Conservation (phyloP, 2,113 vertebrate genomes). For the Peucedramus taeniatus region DNA sequence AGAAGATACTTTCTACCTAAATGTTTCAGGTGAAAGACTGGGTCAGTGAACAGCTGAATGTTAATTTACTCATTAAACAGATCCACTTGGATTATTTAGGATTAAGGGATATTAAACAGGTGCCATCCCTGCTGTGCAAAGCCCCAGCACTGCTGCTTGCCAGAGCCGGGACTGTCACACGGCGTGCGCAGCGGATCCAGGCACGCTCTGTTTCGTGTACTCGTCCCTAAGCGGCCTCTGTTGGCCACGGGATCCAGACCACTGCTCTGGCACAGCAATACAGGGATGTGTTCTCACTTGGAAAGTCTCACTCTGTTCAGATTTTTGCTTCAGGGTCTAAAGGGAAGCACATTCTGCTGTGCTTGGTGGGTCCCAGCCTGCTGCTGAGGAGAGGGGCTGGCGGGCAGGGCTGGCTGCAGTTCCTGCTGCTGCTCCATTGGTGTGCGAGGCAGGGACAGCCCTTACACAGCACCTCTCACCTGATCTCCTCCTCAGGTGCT, state of each 20-base stretch:
- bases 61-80: neutral
- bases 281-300: neutral
- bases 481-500: neutral
- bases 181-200: fast-evolving
- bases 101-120: neutral
- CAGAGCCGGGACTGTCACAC: neutral
- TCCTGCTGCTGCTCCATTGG: fast-evolving
- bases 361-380: neutral
- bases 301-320: neutral
- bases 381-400: neutral
- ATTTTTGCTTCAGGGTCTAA: neutral
- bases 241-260: neutral
- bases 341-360: fast-evolving
- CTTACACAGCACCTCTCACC: neutral
- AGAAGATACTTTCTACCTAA: neutral
- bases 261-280: neutral
- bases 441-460: neutral
- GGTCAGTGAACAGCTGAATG: neutral
- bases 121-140: neutral
- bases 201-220: fast-evolving
- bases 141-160: neutral
- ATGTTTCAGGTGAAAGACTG: neutral
- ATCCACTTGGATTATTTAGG: neutral
- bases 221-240: fast-evolving
- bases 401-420: fast-evolving